Evolutionary conservation across 1,140 invertebrate genomes (phyloP), one percentile per base, ranked within the genome.

Genomic region (Trachymyrmex cornetzi): DNA sequence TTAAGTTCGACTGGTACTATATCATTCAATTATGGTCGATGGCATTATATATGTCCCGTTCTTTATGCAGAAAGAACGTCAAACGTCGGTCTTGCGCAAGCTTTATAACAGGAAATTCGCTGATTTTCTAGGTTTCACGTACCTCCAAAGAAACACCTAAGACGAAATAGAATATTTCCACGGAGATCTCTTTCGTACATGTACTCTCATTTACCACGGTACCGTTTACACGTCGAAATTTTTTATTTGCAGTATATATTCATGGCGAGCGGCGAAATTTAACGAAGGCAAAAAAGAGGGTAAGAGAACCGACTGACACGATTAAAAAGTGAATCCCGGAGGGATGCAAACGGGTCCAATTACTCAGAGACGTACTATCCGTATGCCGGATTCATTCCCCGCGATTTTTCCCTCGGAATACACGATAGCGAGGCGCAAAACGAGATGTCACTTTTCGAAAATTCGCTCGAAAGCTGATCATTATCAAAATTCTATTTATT

Each of bases 201-300:
- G 63, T 75, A 30, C 57, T 48, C 86, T 79, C 80, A 82, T 63
- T 81, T 89, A 61, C 82, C 80, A 81, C 44, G 38, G 77, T 50
- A 57, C 77, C 77, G 63, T 86, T 86, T 86, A 86, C 63, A 81
- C 55, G 77, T 80, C 14, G 77, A 81, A 59, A 72, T 71, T 87
- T 64, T 87, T 72, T 85, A 66, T 64, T 87, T 64, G 82, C 80
- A 66, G 69, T 85, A 75, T 77, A 85, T 81, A 85, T 82, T 80
- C 72, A 69, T 34, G 66, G 63, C 59, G 69, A 90, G 87, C 69
- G 75, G 87, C 67, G 34, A 90, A 90, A 88, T 90, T 90, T 90
- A 90, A 90, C 85, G 90, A 91, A 71, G 84, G 50, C 64, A 87
- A 87, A 88, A 88, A 86, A 67, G 74, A 81, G 67, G 48, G 53